These are phyloP conservation scores for Boleophthalmus pectinirostris DNA, from an alignment of 2,113 vertebrate genomes.

Conservation along the genomic window DNA sequence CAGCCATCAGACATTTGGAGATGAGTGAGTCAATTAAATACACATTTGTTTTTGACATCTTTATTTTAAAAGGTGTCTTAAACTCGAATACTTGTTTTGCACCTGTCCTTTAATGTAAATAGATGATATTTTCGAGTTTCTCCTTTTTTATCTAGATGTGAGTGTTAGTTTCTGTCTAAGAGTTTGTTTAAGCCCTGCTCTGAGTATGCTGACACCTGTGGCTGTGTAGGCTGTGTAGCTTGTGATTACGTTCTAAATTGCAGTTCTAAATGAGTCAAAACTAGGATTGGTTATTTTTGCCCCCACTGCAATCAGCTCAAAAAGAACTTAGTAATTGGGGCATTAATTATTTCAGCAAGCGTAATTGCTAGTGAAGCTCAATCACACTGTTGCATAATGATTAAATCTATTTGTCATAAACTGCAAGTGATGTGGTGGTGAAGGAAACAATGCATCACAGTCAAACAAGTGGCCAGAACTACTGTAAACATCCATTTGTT, in stretches of 20 bases:
- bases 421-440: conserved; percentile 35
- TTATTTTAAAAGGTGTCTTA: background rate
- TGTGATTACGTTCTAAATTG: conserved; percentile 56
- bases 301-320: conserved; percentile 68
- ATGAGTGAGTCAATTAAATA: conserved; percentile 85
- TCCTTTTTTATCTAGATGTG: conserved; percentile 3
- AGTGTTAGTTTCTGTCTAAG: background rate
- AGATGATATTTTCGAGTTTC: background rate
- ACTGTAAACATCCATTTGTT: conserved; percentile 19
- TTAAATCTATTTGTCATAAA: conserved; percentile 55
- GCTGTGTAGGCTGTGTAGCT: conserved; percentile 42
- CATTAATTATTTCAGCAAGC: conserved; percentile 70
- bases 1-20: conserved; percentile 95
- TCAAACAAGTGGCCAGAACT: conserved; percentile 24
- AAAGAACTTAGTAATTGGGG: conserved; percentile 67
- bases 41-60: background rate
- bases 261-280: conserved; percentile 65
- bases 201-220: conserved; percentile 53
- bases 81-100: background rate
- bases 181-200: conserved; percentile 16
- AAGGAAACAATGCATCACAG: conserved; percentile 42
- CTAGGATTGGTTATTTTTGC: conserved; percentile 67
- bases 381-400: conserved; percentile 69
- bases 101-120: background rate
- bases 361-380: conserved; percentile 66